Conservation (phyloP, 2,888 invertebrate genomes). For the Orgyia antiqua region DNA sequence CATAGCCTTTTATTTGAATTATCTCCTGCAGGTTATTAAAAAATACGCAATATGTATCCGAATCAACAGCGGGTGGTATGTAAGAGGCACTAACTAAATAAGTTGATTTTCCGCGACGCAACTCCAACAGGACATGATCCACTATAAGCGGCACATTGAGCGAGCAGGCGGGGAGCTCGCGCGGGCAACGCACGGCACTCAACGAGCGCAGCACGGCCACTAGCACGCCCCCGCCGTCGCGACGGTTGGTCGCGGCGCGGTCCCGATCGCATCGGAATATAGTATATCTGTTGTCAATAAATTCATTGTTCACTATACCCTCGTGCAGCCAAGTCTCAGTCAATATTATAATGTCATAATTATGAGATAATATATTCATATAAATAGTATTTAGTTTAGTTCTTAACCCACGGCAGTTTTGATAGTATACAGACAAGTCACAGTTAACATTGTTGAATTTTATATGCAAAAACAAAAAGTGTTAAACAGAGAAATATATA, state of each 20-base stretch:
- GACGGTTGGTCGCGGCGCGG: background rate
- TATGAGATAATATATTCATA: slow-evolving; percentile 3
- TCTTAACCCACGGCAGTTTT: slow-evolving; percentile 3
- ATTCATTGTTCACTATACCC: slow-evolving; percentile 1
- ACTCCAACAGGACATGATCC: background rate
- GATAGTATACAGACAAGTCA: too few species aligned
- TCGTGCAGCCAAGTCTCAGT: slow-evolving; percentile 9
- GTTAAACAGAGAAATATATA: too few species aligned
- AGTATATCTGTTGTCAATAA: slow-evolving; percentile 6
- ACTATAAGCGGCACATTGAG: background rate
- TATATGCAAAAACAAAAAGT: too few species aligned
- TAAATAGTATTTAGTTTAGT: background rate
- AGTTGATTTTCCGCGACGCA: background rate
- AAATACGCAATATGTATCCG: background rate
- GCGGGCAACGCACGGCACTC: background rate
- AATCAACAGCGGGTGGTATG: background rate
- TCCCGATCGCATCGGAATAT: background rate
- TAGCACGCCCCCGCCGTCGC: slow-evolving; percentile 1
- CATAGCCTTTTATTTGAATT: background rate
- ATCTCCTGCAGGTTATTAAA: background rate
- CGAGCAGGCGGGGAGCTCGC: background rate
- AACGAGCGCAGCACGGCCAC: background rate
- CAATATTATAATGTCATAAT: slow-evolving; percentile 7
- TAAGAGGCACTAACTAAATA: background rate
- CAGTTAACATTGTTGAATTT: too few species aligned